A percentile compares a stretch with the other conserved stretches of the same genome.
Conservation (phyloP, 2,888 invertebrate species). For the Lottia gigantea region DNA sequence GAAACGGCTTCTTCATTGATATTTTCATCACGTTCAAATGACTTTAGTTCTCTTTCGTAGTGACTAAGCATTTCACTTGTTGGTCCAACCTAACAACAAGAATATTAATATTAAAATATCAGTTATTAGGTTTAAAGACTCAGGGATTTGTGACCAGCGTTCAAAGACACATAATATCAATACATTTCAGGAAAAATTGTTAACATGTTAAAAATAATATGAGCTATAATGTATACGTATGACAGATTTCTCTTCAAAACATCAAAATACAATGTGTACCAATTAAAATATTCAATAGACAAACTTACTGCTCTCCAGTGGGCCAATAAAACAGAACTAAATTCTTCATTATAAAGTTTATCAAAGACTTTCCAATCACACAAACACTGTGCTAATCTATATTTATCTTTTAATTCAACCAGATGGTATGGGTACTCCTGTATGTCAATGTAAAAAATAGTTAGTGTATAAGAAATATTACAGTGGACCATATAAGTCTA, state of each 20-base stretch:
- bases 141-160: too few relatives aligned
- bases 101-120: not conserved
- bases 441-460: constrained; percentile 19
- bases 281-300: too few relatives aligned
- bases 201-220: too few relatives aligned
- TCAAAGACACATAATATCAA: not conserved
- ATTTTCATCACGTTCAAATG: constrained; percentile 57
- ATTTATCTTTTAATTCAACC: constrained; percentile 58
- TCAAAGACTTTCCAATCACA: constrained; percentile 65
- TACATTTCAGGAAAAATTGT: too few relatives aligned
- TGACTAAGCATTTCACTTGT: constrained; percentile 57
- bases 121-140: not conserved
- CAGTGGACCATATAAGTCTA: too few relatives aligned
- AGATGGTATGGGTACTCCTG: constrained; percentile 64
- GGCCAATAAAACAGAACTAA: constrained; percentile 57
- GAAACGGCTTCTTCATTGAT: constrained; percentile 61
- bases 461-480: not conserved
- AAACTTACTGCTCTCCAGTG: constrained; percentile 63
- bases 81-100: constrained; percentile 54
- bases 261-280: too few relatives aligned
- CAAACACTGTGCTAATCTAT: constrained; percentile 54
- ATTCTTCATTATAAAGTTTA: constrained; percentile 62
- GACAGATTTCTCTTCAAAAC: too few relatives aligned
- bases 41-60: constrained; percentile 54
- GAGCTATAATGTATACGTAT: too few relatives aligned